These are phyloP conservation scores for Empis livida DNA, from an alignment of 2,888 invertebrate genomes.

Conservation along the genomic window DNA sequence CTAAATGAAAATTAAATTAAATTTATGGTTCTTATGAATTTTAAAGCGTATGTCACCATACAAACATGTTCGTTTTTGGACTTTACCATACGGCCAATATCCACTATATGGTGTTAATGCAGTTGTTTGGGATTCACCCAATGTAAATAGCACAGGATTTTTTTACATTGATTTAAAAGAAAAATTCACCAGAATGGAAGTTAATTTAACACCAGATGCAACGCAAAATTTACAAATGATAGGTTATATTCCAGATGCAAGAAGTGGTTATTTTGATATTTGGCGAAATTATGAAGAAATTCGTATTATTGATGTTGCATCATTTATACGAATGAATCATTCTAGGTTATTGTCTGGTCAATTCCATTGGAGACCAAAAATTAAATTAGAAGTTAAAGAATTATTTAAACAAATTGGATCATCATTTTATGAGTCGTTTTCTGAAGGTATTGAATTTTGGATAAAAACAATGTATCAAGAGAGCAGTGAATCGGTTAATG, in stretches of 20 bases:
- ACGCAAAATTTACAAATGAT: constrained; percentile 55
- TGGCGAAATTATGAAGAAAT: constrained; percentile 77
- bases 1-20: not conserved
- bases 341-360: constrained; percentile 67
- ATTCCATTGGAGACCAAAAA: constrained; percentile 67
- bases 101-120: constrained; percentile 46
- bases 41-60: constrained; percentile 47
- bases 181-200: constrained; percentile 48
- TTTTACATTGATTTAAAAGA: constrained; percentile 45
- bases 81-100: constrained; percentile 37
- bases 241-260: constrained; percentile 61
- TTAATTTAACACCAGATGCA: constrained; percentile 57
- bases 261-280: constrained; percentile 60
- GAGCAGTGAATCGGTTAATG: constrained; percentile 49
- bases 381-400: constrained; percentile 45
- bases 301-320: constrained; percentile 60
- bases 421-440: constrained; percentile 38
- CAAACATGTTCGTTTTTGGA: constrained; percentile 42
- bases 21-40: not conserved
- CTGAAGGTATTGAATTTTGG: constrained; percentile 48
- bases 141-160: constrained; percentile 45
- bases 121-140: constrained; percentile 41
- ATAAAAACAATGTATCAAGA: constrained; percentile 56
- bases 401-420: constrained; percentile 34
- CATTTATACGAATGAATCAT: constrained; percentile 70